Conservation (phyloP, 2,113 vertebrate genomes). For the Azemiops feae region DNA sequence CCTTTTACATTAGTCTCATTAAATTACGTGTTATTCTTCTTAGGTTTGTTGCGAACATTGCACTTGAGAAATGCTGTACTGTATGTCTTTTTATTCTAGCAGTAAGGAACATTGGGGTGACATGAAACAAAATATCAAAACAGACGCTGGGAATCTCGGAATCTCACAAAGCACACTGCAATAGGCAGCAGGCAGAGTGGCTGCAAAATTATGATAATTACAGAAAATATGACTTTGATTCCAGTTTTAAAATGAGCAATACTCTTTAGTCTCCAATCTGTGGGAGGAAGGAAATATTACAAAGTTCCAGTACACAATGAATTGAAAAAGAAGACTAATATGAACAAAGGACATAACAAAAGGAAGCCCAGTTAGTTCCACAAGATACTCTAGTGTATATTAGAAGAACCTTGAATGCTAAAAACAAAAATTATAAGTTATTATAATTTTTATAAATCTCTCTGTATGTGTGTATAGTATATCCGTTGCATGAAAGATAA, state of each 20-base stretch:
- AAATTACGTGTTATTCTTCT: constrained; percentile 45
- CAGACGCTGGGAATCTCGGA: constrained; percentile 38
- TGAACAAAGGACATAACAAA: constrained; percentile 18
- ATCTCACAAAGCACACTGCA: constrained; percentile 45
- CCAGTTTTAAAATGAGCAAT: constrained; percentile 43
- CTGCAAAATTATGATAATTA: constrained; percentile 44
- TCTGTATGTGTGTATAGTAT: constrained; percentile 39
- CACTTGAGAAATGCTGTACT: constrained; percentile 56
- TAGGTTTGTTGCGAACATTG: constrained; percentile 39
- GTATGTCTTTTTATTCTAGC: constrained; percentile 60
- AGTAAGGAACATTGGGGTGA: constrained; percentile 48
- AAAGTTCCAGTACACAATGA: constrained; percentile 19
- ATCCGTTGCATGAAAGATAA: constrained; percentile 40
- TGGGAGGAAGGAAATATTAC: not conserved
- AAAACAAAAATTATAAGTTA: constrained; percentile 47
- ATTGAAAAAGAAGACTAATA: constrained; percentile 2
- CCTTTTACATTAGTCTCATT: constrained; percentile 55
- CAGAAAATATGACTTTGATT: constrained; percentile 41
- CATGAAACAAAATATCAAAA: constrained; percentile 49
- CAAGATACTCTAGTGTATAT: constrained; percentile 7
- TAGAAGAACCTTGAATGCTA: constrained; percentile 25
- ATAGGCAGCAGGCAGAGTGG: constrained; percentile 49
- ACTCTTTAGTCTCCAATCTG: constrained; percentile 13
- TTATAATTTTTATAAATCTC: constrained; percentile 10
- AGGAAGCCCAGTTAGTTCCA: constrained; percentile 11